These are phyloP conservation scores for Anguilla obscura DNA, from an alignment of 2,797 vertebrate species.

Conservation along the genomic window DNA sequence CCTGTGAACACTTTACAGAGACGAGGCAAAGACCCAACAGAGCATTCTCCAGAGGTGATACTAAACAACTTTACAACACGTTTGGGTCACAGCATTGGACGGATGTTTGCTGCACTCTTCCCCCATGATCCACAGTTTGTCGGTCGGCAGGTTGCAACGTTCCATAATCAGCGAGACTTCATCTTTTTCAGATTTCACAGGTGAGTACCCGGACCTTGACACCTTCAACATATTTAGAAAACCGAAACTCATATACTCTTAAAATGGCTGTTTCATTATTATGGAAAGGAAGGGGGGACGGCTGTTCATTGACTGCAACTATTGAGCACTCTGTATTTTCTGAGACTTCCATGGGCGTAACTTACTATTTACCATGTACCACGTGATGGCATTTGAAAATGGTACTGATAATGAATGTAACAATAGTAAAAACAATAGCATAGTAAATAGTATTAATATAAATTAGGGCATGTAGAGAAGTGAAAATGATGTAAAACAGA, in stretches of 20 bases:
- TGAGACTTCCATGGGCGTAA: not conserved
- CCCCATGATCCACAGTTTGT: constrained; percentile 92
- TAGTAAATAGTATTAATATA: not conserved
- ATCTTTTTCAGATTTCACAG: constrained; percentile 98
- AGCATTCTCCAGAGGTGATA: constrained; percentile 91
- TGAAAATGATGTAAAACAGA: not conserved
- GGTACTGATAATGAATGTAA: not conserved
- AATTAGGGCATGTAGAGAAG: not conserved
- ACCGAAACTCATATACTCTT: not conserved
- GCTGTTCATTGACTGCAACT: not conserved
- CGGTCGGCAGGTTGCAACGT: constrained; percentile 94
- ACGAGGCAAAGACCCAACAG: constrained; percentile 87
- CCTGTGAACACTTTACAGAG: constrained; percentile 65
- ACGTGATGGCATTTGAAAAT: too few relatives aligned
- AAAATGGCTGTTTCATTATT: not conserved
- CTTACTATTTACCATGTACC: not conserved
- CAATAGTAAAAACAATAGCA: not conserved
- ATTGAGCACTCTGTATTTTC: not conserved
- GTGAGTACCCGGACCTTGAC: constrained; percentile 60
- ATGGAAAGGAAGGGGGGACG: not conserved
- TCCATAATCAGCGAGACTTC: constrained; percentile 98
- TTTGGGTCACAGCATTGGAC: constrained; percentile 90
- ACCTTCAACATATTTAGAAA: not conserved
- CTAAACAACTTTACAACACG: constrained; percentile 94
- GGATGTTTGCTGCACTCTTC: constrained; percentile 92